Evolutionary conservation across 2,888 invertebrate genomes (phyloP), one percentile per base, ranked within the genome.

Genomic region (Rugalucina vietnamica): DNA sequence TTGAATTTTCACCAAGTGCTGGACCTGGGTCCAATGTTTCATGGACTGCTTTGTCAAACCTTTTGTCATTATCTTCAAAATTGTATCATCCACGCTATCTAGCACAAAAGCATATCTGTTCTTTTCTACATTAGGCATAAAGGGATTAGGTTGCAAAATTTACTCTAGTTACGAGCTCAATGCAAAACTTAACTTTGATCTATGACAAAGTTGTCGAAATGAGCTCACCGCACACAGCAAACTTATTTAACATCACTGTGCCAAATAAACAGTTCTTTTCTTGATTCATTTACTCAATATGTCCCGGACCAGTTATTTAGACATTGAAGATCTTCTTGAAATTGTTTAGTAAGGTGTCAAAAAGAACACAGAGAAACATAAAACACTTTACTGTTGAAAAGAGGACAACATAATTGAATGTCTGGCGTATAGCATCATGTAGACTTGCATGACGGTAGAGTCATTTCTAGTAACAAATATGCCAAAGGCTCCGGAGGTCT

Each of bases 51-150:
- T n/a, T n/a, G n/a, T n/a, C n/a, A n/a, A n/a, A n/a, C n/a, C n/a
- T n/a, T n/a, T n/a, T n/a, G n/a, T 34, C 81, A 84, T 84, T 76
- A 84, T 81, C 76, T 57, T 75, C 72, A 76, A 65, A 81, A 84
- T 81, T 76, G 78, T 65, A 32, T 77, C 24, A 71, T 69, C 65
- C 84, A 84, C 84, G 84, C 57, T 34, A 81, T 76, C 81, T 65
- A 79, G 54, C 79, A 84, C 84, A 84, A 79, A n/a, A 74, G 27
- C 21, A 18, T 70, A 43, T 54, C 72, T 81, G 81, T 81, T 79
- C 72, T 39, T 37, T 37, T 34, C 37, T 34, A 14, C 1, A 5
- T 65, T 3, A 34, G 65, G 34, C 65, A 65, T 34, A 34, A 65
- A 65, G n/a, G 29, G 32, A 65, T 65, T 65, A 65, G 4, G 65